Evolutionary conservation across 2,797 vertebrate genomes (phyloP).

Genomic region (Taeniopygia guttata): DNA sequence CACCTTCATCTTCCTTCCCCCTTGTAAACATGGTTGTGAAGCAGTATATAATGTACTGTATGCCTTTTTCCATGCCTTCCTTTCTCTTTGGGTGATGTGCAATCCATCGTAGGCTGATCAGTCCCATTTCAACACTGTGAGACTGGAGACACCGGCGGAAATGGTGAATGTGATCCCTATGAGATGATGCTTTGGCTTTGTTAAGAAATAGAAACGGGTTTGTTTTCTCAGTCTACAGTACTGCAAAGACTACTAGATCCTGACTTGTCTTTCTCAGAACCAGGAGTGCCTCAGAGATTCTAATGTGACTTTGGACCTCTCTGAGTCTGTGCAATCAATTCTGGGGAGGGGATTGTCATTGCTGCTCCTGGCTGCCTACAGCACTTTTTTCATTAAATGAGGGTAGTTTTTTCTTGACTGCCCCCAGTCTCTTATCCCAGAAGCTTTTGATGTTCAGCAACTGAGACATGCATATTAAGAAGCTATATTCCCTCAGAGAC

Average conservation of each 20-base stretch:
- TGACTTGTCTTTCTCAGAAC: constrained; percentile 77
- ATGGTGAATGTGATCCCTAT: constrained; percentile 82
- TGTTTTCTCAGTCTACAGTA: constrained; percentile 74
- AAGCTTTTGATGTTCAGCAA: constrained; percentile 66
- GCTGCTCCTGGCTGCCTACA: constrained; percentile 70
- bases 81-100: constrained; percentile 90
- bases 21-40: constrained; percentile 73
- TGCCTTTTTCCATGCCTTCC: constrained; percentile 78
- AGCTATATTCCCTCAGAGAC: constrained; percentile 51
- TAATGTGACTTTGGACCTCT: constrained; percentile 77
- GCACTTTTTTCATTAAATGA: constrained; percentile 72
- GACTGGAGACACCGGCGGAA: constrained; percentile 72
- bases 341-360: constrained; percentile 60
- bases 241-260: constrained; percentile 79
- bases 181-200: constrained; percentile 75
- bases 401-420: constrained; percentile 58
- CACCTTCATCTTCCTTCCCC: constrained; percentile 17
- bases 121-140: constrained; percentile 85
- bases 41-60: constrained; percentile 74
- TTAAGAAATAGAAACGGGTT: constrained; percentile 79
- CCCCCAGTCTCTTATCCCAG: constrained; percentile 48
- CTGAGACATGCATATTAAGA: constrained; percentile 60
- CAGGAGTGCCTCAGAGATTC: constrained; percentile 83
- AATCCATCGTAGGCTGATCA: constrained; percentile 84
- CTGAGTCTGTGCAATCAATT: constrained; percentile 78